A percentile compares a stretch with the other conserved stretches of the same genome.
phyloP scores from a whole-genome alignment of 1,140 invertebrate species.

The Eueides isabella region DNA sequence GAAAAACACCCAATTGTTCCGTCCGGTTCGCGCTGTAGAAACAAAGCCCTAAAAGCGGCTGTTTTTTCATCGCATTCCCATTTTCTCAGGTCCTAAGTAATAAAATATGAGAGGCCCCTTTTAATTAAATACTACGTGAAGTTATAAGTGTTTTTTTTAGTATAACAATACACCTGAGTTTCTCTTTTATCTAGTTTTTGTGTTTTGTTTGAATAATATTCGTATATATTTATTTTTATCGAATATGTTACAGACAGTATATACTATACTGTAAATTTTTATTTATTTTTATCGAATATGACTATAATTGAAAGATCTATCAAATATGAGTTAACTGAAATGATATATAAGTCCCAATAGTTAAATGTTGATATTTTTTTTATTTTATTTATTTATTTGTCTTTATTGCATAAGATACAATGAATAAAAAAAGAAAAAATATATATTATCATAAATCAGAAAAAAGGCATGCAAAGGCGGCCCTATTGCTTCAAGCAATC shows the following conservation, averaged over 20 bases:
- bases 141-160: slow-evolving; percentile 4
- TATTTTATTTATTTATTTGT: no score
- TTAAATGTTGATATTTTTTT: no score
- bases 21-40: slow-evolving; percentile 47
- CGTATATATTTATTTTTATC: background rate
- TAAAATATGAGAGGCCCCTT: slow-evolving; percentile 23
- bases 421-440: no score
- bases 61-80: slow-evolving; percentile 57
- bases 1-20: slow-evolving; percentile 54
- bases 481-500: no score
- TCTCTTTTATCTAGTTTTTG: background rate
- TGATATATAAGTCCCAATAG: no score
- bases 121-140: slow-evolving; percentile 8
- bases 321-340: no score
- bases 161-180: background rate
- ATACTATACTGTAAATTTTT: no score
- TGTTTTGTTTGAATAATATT: background rate
- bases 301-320: no score
- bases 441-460: no score
- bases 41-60: slow-evolving; percentile 52
- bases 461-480: no score
- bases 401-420: no score
- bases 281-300: no score
- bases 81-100: slow-evolving; percentile 40
- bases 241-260: background rate